Evolutionary conservation across 2,888 invertebrate genomes (phyloP), one percentile per base, ranked within the genome.

Genomic region (Nowickia ferox): DNA sequence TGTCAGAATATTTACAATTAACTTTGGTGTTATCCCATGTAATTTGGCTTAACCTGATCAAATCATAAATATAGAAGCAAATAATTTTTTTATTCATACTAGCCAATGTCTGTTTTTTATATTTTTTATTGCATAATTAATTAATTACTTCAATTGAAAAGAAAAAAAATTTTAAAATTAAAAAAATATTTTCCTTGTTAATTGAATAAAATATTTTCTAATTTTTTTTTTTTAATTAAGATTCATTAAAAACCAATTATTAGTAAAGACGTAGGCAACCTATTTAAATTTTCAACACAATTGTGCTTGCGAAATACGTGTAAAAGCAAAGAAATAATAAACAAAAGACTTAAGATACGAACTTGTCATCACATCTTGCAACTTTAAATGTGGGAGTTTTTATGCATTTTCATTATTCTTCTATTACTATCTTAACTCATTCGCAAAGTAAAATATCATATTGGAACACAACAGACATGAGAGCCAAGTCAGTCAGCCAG

Each of bases 321-420:
- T 17, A 15, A 42, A 11, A 69, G 2, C 9, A 40, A 59, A 59
- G 19, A 57, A 44, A 38, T 55, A 71, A 30, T 13, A 74, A 75
- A 79, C 76, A 72, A 76, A 86, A 86, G 79, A 83, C 79, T 83
- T 83, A 83, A 74, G 76, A 19, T 48, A 72, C 72, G 68, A 86
- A 80, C 86, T 76, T 83, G 79, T 76, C 83, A 86, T 80, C 79
- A 80, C 72, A 79, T 72, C 66, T 83, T 72, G 79, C 76, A 68
- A 59, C 59, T 86, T 82, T 51, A 44, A 77, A 83, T 86, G 86
- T 86, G 86, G 86, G 86, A 76, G 83, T 86, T 86, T 84, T 72
- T 66, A 59, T 44, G 66, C 17, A 72, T 51, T 72, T 76, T 82
- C 42, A 65, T 68, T 42, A 51, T 48, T 57, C 11, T 15, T 48